Conservation (phyloP, 2,113 vertebrate species). For the Rhinogobius similis region DNA sequence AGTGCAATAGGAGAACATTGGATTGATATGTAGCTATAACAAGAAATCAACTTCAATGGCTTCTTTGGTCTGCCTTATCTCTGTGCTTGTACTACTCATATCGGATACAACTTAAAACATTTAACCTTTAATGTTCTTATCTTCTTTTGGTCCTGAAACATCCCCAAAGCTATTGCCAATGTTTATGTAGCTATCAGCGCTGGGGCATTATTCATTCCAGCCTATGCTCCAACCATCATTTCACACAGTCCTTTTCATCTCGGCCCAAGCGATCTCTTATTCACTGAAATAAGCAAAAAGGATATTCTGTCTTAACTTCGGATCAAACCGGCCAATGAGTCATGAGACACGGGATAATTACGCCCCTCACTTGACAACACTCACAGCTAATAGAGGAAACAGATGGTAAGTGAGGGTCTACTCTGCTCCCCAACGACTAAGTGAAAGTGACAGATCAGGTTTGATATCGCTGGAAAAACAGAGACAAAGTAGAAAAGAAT, state of each 20-base stretch:
- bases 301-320: conserved; percentile 56
- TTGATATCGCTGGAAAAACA: conserved; percentile 6
- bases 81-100: not conserved
- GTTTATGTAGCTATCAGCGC: conserved; percentile 29
- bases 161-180: conserved; percentile 16
- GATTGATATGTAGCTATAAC: conserved; percentile 11
- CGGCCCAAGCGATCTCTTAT: conserved; percentile 30
- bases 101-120: not conserved
- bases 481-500: not conserved
- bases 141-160: conserved; percentile 10
- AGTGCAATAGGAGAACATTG: conserved; percentile 13
- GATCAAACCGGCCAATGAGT: conserved; percentile 60
- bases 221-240: conserved; percentile 29
- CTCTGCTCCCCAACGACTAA: conserved; percentile 44
- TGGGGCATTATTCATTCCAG: conserved; percentile 33
- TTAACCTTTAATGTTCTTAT: not conserved
- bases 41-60: not conserved
- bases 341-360: conserved; percentile 53
- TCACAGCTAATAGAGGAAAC: conserved; percentile 51
- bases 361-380: conserved; percentile 48
- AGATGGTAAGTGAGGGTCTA: conserved; percentile 59
- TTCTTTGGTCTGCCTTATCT: conserved; percentile 7
- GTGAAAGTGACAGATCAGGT: conserved; percentile 31
- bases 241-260: conserved; percentile 47
- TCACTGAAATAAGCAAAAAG: conserved; percentile 51